Percentiles rank a stretch among this genome's conserved stretches.
phyloP scores from a whole-genome alignment of 2,113 vertebrate genomes.

The Pseudolaguvia tuberculata region DNA sequence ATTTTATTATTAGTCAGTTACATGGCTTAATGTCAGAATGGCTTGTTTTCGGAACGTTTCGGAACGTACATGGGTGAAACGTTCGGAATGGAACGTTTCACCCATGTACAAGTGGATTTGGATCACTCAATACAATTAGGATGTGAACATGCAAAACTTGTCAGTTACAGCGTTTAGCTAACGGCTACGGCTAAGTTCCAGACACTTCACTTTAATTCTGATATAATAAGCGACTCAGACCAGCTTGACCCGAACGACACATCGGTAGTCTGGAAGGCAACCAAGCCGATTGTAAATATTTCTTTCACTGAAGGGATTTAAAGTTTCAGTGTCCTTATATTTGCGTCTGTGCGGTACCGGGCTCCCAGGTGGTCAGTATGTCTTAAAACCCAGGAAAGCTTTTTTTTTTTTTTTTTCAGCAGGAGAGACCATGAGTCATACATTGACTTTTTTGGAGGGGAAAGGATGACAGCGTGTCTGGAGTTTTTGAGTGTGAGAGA shows the following conservation, averaged over 20 bases:
- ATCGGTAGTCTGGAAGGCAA: neutral
- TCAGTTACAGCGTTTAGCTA: neutral
- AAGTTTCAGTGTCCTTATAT: slow-evolving; percentile 42
- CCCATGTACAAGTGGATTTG: slow-evolving; percentile 1
- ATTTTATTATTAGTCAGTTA: neutral
- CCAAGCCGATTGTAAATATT: slow-evolving; percentile 34
- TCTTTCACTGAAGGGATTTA: slow-evolving; percentile 15
- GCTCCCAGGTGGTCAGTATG: slow-evolving; percentile 36
- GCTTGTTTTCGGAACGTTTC: too few relatives aligned
- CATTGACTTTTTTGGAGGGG: slow-evolving; percentile 52
- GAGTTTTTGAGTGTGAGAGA: slow-evolving; percentile 20
- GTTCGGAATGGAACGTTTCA: too few relatives aligned
- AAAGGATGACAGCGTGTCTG: slow-evolving; percentile 45
- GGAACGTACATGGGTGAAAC: too few relatives aligned
- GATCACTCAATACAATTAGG: slow-evolving; percentile 2
- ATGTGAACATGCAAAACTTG: neutral
- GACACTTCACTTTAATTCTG: neutral
- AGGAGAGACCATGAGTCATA: slow-evolving; percentile 52
- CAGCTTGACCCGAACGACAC: neutral
- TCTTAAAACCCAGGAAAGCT: slow-evolving; percentile 42
- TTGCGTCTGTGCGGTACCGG: slow-evolving; percentile 32
- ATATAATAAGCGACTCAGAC: too few relatives aligned
- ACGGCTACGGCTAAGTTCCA: neutral
- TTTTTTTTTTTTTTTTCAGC: slow-evolving; percentile 45
- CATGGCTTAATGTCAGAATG: neutral